Evolutionary conservation across 2,113 vertebrate species (phyloP), one percentile per base, ranked within the genome.

Genomic region (Halcyon malimbica): DNA sequence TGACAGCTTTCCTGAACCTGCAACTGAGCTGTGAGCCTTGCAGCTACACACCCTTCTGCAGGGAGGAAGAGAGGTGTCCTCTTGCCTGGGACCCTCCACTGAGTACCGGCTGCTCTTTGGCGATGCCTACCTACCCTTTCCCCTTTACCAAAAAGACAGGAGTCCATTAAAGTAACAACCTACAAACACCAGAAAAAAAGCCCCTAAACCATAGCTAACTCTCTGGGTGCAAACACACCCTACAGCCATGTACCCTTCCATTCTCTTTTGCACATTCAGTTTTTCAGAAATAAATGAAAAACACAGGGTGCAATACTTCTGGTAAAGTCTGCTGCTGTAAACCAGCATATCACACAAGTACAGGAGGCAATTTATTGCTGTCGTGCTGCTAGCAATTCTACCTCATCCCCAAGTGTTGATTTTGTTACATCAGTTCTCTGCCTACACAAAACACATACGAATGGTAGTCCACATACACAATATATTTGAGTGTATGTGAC

Each of bases 1-100:
- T 44, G 70, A 53, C 91, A 91, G 85, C 78, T 87, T 65, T 46
- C 31, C 79, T 41, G n/a, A 37, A 33, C 59, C 85, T 51, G 68
- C 41, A 50, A 13, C 33, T 0, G 0, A 60, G 84, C 44, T 33
- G 12, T 0, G 3, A 83, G 70, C 29, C 24, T 57, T 11, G 1
- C 48, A 37, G 87, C 76, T 53, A n/a, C 0, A 0, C 5, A 4
- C 8, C 46, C 48, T 35, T 57, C 67, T 56, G 39, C 1, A 0
- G 33, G 2, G 13, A 31, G 35, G 28, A 10, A 9, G 15, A 31
- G 23, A 44, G 24, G 24, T 12, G 21, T 33, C n/a, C 81, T 54
- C 57, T 14, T 68, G 51, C 51, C 65, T 56, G 28, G 25, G 25
- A 9, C 18, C 65, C 25, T 63, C 29, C 23, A 26, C 1, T 1